These are phyloP conservation scores for Gila robusta DNA, from an alignment of 2,797 vertebrate species.

Conservation along the genomic window DNA sequence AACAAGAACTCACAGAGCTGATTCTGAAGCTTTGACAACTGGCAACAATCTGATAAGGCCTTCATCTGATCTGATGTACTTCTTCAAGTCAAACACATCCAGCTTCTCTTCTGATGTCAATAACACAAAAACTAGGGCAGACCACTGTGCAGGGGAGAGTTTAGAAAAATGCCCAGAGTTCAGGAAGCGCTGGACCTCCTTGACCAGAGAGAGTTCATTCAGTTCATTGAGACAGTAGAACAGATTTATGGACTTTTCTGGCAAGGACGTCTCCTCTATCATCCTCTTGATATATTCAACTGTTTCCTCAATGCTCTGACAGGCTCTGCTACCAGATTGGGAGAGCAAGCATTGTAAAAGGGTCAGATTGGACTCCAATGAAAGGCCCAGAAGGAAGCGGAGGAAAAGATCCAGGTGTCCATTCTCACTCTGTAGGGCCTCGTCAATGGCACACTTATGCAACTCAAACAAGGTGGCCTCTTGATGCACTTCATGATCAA, in stretches of 20 bases:
- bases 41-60: conserved; percentile 55
- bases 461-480: conserved; percentile 35
- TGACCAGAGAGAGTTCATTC: conserved; percentile 61
- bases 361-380: conserved; percentile 53
- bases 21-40: conserved; percentile 58
- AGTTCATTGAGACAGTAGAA: conserved; percentile 64
- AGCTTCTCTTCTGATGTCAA: conserved; percentile 58
- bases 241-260: conserved; percentile 63
- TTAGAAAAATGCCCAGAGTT: conserved; percentile 55
- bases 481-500: conserved; percentile 38
- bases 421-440: conserved; percentile 43
- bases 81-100: conserved; percentile 62
- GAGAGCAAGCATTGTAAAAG: conserved; percentile 41
- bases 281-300: conserved; percentile 60
- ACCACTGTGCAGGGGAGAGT: conserved; percentile 59
- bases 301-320: conserved; percentile 47
- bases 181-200: conserved; percentile 57
- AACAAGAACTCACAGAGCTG: conserved; percentile 53
- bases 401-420: conserved; percentile 58
- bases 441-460: conserved; percentile 44
- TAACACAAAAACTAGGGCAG: conserved; percentile 56
- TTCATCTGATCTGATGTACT: conserved; percentile 59
- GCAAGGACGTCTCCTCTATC: conserved; percentile 51
- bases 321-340: background rate
- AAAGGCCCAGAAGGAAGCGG: conserved; percentile 56